Evolutionary conservation across 2,113 vertebrate genomes (phyloP).

Genomic region (Petrocephalus zakoni): DNA sequence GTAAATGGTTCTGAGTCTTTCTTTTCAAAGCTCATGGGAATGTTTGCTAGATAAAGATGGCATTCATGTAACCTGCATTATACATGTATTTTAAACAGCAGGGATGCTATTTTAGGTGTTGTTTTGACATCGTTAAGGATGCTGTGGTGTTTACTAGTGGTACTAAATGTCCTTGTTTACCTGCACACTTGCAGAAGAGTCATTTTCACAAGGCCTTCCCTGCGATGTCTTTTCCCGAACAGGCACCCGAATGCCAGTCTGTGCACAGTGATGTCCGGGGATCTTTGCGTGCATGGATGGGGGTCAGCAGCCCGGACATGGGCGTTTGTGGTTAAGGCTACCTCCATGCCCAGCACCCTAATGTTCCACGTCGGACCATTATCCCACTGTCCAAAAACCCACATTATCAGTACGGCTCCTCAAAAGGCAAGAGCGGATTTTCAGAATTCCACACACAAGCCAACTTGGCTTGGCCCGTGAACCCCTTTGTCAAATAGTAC

Average conservation of each 20-base stretch:
- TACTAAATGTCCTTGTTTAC: slow-evolving; percentile 15
- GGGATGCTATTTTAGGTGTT: slow-evolving; percentile 41
- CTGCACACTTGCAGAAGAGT: background rate
- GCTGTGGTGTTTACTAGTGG: slow-evolving; percentile 30
- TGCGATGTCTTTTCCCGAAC: background rate
- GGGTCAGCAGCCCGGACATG: background rate
- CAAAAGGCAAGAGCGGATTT: slow-evolving; percentile 19
- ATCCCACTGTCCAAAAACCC: background rate
- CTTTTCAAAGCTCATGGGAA: slow-evolving; percentile 65
- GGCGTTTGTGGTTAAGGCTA: background rate
- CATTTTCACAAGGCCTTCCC: background rate
- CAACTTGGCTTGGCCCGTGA: slow-evolving; percentile 46
- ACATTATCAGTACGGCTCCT: background rate
- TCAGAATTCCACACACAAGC: slow-evolving; percentile 52
- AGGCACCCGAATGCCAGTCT: background rate
- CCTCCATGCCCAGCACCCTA: background rate
- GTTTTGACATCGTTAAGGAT: slow-evolving; percentile 51
- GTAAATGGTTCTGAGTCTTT: slow-evolving; percentile 79
- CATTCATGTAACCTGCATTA: slow-evolving; percentile 62
- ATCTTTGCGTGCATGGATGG: background rate
- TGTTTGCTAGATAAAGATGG: slow-evolving; percentile 62
- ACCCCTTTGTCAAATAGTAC: slow-evolving; percentile 56
- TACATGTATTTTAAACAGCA: slow-evolving; percentile 46
- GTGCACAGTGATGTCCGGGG: background rate
- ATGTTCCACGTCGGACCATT: too few species aligned